A percentile compares a stretch with the other conserved stretches of the same genome.
These are phyloP conservation scores for Aricia artaxerxes DNA, from an alignment of 2,888 invertebrate species.

Conservation along the genomic window DNA sequence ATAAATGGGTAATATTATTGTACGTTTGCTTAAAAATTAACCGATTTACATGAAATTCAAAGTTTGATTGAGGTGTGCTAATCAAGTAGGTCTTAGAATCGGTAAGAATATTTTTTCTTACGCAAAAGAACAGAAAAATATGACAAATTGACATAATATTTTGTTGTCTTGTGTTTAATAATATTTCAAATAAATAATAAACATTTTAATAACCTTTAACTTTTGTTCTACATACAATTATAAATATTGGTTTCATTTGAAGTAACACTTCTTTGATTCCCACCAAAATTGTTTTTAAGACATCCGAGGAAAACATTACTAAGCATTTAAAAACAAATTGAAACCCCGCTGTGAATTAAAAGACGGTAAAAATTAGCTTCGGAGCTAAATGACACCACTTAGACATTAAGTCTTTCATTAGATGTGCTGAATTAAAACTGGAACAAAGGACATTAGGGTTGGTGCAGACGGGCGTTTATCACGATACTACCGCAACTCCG, in stretches of 20 bases:
- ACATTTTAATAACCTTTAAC: too few species aligned
- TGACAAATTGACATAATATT: too few species aligned
- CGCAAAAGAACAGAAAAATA: too few species aligned
- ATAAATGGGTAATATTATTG: neutral
- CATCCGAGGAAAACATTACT: neutral
- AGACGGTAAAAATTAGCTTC: neutral
- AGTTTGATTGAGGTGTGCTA: too few species aligned
- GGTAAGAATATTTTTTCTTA: too few species aligned
- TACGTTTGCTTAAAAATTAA: neutral
- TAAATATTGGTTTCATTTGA: neutral
- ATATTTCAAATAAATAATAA: too few species aligned
- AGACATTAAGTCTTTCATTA: constrained; percentile 12
- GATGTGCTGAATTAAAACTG: constrained; percentile 1
- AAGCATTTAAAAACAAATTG: constrained; percentile 11
- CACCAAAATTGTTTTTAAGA: neutral
- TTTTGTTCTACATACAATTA: neutral
- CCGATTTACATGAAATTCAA: too few species aligned
- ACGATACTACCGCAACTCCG: neutral
- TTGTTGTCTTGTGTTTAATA: too few species aligned
- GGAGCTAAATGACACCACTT: neutral
- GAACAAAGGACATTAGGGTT: neutral
- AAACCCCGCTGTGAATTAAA: neutral
- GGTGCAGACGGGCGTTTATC: too few species aligned
- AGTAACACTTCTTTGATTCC: neutral
- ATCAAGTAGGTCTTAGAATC: too few species aligned